These are phyloP conservation scores for Zenarchopterus dispar DNA, from an alignment of 2,797 vertebrate genomes.

Conservation along the genomic window DNA sequence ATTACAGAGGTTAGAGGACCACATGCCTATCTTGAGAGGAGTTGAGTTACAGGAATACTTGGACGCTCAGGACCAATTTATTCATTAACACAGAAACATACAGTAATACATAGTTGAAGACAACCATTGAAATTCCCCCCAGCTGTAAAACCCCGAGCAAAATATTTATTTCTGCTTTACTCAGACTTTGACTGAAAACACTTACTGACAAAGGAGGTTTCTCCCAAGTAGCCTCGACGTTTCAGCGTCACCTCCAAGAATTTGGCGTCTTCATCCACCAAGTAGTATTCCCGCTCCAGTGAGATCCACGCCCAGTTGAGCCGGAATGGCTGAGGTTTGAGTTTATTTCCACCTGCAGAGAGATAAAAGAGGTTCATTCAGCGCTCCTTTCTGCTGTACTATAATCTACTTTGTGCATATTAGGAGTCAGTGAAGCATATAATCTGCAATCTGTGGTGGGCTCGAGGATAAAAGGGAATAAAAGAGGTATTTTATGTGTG, in stretches of 20 bases:
- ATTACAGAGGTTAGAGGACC: too few species aligned
- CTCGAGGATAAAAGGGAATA: constrained; percentile 45
- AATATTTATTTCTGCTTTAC: too few species aligned
- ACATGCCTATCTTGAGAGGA: too few species aligned
- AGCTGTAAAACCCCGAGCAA: too few species aligned
- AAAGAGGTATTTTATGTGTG: constrained; percentile 55
- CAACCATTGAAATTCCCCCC: too few species aligned
- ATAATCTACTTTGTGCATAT: constrained; percentile 37
- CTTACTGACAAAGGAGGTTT: constrained; percentile 91
- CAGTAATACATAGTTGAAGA: too few species aligned
- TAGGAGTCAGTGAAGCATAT: constrained; percentile 37
- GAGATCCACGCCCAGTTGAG: constrained; percentile 93
- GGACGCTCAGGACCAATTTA: too few species aligned
- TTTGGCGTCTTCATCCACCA: constrained; percentile 85
- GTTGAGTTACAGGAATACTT: too few species aligned
- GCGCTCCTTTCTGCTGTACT: constrained; percentile 21
- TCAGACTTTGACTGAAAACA: constrained; percentile 28
- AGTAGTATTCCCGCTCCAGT: constrained; percentile 86
- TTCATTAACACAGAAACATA: too few species aligned
- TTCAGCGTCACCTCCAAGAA: constrained; percentile 87
- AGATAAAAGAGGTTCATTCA: constrained; percentile 32
- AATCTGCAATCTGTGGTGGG: constrained; percentile 39
- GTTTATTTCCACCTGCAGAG: constrained; percentile 83
- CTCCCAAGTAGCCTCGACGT: constrained; percentile 85
- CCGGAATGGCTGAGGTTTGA: constrained; percentile 85